A percentile compares a stretch with the other conserved stretches of the same genome.
Evolutionary conservation across 2,888 invertebrate genomes (phyloP).

Genomic region (Strigamia maritima): DNA sequence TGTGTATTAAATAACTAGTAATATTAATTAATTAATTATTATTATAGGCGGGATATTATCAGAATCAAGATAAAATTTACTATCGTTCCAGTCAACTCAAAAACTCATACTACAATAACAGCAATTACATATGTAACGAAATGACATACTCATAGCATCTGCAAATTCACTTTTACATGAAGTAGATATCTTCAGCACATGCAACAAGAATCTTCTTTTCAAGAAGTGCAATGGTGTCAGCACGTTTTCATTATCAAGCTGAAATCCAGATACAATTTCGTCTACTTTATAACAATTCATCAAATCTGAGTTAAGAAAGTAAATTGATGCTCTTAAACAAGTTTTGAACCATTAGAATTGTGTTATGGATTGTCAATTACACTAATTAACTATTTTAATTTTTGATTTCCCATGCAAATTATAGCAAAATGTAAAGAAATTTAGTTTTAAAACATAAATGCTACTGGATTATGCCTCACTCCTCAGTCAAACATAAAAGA

Average conservation of each 20-base stretch:
- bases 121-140: no score
- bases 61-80: neutral
- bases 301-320: neutral
- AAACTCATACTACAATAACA: neutral
- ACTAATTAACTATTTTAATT: neutral
- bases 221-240: neutral
- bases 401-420: no score
- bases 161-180: no score
- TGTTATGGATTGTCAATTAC: conserved; percentile 17
- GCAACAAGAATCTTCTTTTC: neutral
- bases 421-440: neutral
- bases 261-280: neutral
- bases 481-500: neutral
- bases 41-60: neutral
- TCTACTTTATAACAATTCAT: neutral
- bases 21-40: neutral
- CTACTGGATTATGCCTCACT: neutral
- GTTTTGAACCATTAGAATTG: neutral
- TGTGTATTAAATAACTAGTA: neutral
- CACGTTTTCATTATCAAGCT: neutral
- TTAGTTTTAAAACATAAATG: neutral
- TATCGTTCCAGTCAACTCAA: neutral
- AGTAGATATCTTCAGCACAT: no score
- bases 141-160: no score
- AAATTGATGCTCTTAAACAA: neutral